Conservation (phyloP, 1,140 invertebrate species). For the Drosophila takahashii region DNA sequence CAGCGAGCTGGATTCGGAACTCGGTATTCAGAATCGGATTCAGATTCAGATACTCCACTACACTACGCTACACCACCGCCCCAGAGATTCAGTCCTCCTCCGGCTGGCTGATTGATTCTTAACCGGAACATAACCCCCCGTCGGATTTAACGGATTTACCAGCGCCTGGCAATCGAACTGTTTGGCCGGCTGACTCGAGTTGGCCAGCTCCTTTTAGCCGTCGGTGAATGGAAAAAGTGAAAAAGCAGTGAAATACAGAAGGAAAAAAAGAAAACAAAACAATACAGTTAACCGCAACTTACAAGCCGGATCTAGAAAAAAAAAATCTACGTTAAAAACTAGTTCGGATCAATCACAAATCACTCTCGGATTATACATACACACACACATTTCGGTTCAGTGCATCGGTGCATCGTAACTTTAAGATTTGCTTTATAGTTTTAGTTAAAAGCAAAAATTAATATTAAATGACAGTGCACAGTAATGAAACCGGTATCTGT, state of each 20-base stretch:
- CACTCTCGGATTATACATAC: constrained; percentile 7
- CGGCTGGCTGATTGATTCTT: neutral
- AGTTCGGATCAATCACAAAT: neutral
- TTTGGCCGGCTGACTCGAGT: constrained; percentile 9
- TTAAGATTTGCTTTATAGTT: constrained; percentile 66
- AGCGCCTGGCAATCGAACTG: constrained; percentile 6
- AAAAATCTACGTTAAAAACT: constrained; percentile 11
- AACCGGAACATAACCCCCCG: constrained; percentile 1
- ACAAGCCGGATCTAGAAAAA: neutral
- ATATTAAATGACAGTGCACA: constrained; percentile 85
- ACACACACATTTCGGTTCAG: constrained; percentile 7
- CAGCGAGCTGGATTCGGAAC: constrained; percentile 33
- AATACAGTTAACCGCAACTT: neutral
- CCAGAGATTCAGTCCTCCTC: too few relatives aligned
- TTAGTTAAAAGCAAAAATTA: constrained; percentile 63
- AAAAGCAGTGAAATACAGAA: constrained; percentile 21
- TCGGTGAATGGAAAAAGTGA: constrained; percentile 47
- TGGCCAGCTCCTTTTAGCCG: constrained; percentile 22
- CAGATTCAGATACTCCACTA: constrained; percentile 12
- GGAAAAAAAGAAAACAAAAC: constrained; percentile 8
- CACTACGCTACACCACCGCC: too few relatives aligned
- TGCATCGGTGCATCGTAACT: constrained; percentile 42
- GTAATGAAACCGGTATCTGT: constrained; percentile 84
- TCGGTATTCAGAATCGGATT: constrained; percentile 22
- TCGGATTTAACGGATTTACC: constrained; percentile 32